phyloP scores from a whole-genome alignment of 2,113 vertebrate species.

The Rhinoptilus africanus region DNA sequence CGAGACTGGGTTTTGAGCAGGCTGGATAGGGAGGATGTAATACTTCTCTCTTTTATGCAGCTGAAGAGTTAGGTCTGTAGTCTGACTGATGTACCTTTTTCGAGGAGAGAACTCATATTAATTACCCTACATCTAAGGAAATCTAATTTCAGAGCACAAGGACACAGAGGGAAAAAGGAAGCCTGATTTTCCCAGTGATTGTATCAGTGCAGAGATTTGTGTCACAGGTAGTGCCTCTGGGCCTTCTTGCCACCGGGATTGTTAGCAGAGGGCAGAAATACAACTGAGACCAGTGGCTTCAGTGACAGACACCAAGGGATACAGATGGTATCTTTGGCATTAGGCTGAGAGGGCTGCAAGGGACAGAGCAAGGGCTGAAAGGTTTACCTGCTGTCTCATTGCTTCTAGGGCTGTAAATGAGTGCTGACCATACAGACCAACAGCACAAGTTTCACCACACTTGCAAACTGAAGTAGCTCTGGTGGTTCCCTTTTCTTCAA shows the following conservation, averaged over 20 bases:
- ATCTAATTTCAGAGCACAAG: conserved; percentile 61
- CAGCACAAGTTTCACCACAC: neutral
- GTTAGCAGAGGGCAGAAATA: neutral
- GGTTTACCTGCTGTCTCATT: neutral
- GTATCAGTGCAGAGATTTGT: neutral
- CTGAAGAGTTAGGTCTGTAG: neutral
- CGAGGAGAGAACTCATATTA: conserved; percentile 28
- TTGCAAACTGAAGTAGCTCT: neutral
- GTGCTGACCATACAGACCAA: neutral
- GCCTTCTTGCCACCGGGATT: neutral
- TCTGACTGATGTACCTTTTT: conserved; percentile 8
- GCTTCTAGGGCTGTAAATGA: neutral
- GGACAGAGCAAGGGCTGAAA: neutral
- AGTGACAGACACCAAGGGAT: neutral
- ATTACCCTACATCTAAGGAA: conserved; percentile 59
- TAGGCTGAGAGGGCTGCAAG: neutral
- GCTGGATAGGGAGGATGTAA: neutral
- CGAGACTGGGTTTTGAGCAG: neutral
- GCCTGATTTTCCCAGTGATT: conserved; percentile 7
- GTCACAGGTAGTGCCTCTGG: neutral
- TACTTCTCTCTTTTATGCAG: neutral
- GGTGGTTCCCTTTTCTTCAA: neutral
- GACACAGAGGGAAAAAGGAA: conserved; percentile 18
- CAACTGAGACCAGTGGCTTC: neutral
- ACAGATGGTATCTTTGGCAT: neutral